A percentile compares a stretch with the other conserved stretches of the same genome.
phyloP scores from a whole-genome alignment of 2,888 invertebrate genomes.

The Pegoplata infirma region DNA sequence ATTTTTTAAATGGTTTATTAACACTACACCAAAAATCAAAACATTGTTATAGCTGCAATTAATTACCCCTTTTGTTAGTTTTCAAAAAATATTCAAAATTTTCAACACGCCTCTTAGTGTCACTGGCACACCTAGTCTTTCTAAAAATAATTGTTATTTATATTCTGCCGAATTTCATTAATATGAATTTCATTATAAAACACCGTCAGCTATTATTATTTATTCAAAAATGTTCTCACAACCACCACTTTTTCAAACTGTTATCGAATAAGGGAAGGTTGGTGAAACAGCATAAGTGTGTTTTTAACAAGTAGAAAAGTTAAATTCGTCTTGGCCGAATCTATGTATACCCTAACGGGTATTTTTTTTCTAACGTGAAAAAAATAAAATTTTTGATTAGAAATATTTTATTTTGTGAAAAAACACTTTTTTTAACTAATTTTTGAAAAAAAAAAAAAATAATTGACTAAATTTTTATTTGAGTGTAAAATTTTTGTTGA shows the following conservation, averaged over 20 bases:
- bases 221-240: conserved; percentile 38
- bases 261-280: conserved; percentile 6
- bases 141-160: conserved; percentile 54
- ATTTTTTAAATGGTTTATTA: too few species aligned
- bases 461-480: too few species aligned
- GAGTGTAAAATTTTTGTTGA: too few species aligned
- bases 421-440: too few species aligned
- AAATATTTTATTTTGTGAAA: too few species aligned
- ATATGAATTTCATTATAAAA: conserved; percentile 46
- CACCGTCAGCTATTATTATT: conserved; percentile 20
- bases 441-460: too few species aligned
- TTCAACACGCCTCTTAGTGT: conserved; percentile 56
- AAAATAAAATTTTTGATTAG: too few species aligned
- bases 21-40: conserved; percentile 27
- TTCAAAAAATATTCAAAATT: conserved; percentile 30
- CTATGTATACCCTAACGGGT: too few species aligned
- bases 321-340: too few species aligned
- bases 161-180: conserved; percentile 48
- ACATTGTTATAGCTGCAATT: conserved; percentile 53
- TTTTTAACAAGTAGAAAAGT: too few species aligned
- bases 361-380: too few species aligned
- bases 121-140: conserved; percentile 50
- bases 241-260: conserved; percentile 34
- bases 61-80: conserved; percentile 46
- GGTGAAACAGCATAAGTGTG: neutral